phyloP scores from a whole-genome alignment of 2,888 invertebrate species.

The Athetis lepigone region DNA sequence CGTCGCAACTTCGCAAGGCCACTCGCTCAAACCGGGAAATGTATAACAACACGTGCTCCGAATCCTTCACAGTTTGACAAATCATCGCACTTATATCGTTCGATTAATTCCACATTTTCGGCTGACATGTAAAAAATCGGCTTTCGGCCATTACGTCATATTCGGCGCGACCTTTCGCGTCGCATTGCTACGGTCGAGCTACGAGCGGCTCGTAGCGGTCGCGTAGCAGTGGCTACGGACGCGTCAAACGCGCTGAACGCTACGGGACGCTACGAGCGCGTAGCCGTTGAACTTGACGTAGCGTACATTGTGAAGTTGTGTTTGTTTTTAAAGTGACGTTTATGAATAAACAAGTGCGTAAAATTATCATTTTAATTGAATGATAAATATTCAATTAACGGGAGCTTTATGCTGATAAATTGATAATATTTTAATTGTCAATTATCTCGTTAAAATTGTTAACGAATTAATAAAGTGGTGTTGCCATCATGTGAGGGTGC shows the following conservation, averaged over 20 bases:
- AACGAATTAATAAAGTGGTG: slow-evolving; percentile 17
- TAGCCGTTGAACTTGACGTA: slow-evolving; percentile 56
- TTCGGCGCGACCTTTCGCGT: slow-evolving; percentile 68
- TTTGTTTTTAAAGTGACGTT: slow-evolving; percentile 43
- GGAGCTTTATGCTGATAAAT: slow-evolving; percentile 4
- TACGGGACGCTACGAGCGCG: slow-evolving; percentile 67
- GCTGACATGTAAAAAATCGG: slow-evolving; percentile 50
- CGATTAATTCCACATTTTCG: slow-evolving; percentile 47
- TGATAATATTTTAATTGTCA: slow-evolving; percentile 8
- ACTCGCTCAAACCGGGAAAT: slow-evolving; percentile 29
- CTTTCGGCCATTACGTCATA: slow-evolving; percentile 73
- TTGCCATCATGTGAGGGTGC: slow-evolving; percentile 63
- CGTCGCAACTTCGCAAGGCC: slow-evolving; percentile 2
- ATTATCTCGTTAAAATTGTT: not conserved
- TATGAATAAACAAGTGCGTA: slow-evolving; percentile 14
- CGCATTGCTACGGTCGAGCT: slow-evolving; percentile 77
- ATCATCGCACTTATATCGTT: slow-evolving; percentile 52
- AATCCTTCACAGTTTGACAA: slow-evolving; percentile 52
- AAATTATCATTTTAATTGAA: slow-evolving; percentile 1
- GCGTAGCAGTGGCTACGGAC: slow-evolving; percentile 86
- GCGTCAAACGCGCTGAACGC: slow-evolving; percentile 77
- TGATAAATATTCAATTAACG: not conserved
- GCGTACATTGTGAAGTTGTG: slow-evolving; percentile 32
- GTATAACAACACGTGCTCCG: slow-evolving; percentile 35
- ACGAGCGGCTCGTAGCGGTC: slow-evolving; percentile 69